Percentiles rank a stretch among this genome's conserved stretches.
These are phyloP conservation scores for Cyphomyrus plagiostoma DNA, from an alignment of 2,113 vertebrate genomes.

Conservation along the genomic window DNA sequence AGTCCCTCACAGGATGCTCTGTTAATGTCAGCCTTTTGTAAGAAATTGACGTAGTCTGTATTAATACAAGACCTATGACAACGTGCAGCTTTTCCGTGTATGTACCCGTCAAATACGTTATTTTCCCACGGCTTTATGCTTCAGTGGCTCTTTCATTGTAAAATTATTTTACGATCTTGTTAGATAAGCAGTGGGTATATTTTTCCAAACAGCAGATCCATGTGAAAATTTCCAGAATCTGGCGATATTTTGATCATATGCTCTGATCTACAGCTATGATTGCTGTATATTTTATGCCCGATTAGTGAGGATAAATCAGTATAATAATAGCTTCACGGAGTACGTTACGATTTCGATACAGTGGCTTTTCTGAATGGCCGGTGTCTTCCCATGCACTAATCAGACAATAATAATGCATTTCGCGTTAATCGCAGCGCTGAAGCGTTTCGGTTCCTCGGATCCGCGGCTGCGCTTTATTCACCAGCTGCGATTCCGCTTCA, in stretches of 20 bases:
- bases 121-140: neutral
- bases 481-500: neutral
- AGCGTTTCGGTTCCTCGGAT: neutral
- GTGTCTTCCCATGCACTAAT: neutral
- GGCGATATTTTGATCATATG: neutral
- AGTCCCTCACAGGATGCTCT: slow-evolving; percentile 38
- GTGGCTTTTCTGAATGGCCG: neutral
- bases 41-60: neutral
- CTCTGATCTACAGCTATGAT: neutral
- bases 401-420: neutral
- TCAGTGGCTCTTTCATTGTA: neutral
- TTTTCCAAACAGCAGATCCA: neutral
- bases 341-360: neutral
- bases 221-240: neutral
- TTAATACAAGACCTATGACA: neutral
- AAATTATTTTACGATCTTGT: neutral
- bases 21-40: neutral
- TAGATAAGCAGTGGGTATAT: neutral
- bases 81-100: neutral
- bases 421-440: neutral
- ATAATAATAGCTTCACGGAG: neutral
- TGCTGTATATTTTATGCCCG: neutral
- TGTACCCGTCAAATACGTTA: neutral
- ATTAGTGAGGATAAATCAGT: neutral
- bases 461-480: neutral